Percentiles rank a stretch among this genome's conserved stretches.
Conservation (phyloP, 2,797 vertebrate genomes). For the Babyrousa celebensis region DNA sequence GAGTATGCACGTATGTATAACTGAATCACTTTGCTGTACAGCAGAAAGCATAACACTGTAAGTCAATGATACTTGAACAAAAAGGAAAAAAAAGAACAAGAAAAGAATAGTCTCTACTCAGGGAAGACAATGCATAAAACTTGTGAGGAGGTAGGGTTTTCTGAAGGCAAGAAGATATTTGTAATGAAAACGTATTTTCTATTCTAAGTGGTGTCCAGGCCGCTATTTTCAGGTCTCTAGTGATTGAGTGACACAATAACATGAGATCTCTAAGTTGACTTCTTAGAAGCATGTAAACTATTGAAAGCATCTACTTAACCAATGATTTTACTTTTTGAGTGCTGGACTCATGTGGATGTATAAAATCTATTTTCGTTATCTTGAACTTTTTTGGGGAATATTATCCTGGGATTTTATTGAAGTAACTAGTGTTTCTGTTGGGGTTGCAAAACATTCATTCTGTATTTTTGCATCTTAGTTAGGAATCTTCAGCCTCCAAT, state of each 20-base stretch:
- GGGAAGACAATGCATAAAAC: slow-evolving; percentile 21
- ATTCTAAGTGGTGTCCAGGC: neutral
- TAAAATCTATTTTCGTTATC: slow-evolving; percentile 28
- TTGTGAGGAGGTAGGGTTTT: slow-evolving; percentile 30
- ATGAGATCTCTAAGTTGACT: slow-evolving; percentile 54
- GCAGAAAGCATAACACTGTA: too few species aligned
- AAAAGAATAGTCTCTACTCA: neutral
- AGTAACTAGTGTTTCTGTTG: neutral
- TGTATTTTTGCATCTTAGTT: slow-evolving; percentile 24
- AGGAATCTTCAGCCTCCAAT: neutral
- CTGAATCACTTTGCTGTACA: too few species aligned
- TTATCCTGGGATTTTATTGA: slow-evolving; percentile 69
- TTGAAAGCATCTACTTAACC: slow-evolving; percentile 52
- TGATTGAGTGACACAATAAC: neutral
- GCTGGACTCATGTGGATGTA: slow-evolving; percentile 6
- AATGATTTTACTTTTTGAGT: slow-evolving; percentile 23
- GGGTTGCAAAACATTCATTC: neutral
- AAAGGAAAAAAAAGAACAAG: too few species aligned
- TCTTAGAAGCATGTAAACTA: slow-evolving; percentile 64
- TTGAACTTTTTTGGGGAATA: neutral
- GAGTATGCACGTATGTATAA: too few species aligned
- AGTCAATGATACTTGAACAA: too few species aligned
- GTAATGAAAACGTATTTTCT: slow-evolving; percentile 61
- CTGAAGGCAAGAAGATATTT: slow-evolving; percentile 51
- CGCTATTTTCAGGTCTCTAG: neutral